Percentiles rank a stretch among this genome's conserved stretches.
These are phyloP conservation scores for Serilophus lunatus DNA, from an alignment of 2,113 vertebrate species.

Conservation along the genomic window DNA sequence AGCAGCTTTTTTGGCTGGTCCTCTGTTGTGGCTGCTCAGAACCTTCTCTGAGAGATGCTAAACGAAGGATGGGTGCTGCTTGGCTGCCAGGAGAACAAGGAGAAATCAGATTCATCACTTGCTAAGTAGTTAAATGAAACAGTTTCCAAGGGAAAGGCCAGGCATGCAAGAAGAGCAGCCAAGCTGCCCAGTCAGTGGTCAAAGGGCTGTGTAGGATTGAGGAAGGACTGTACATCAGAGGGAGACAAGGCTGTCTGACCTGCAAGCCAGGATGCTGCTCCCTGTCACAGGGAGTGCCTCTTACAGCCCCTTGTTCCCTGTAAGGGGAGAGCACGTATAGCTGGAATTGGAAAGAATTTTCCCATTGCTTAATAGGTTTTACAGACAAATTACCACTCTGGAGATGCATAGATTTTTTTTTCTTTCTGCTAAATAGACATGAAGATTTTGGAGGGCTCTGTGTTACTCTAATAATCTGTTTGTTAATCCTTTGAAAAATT, in stretches of 20 bases:
- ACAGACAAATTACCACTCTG: neutral
- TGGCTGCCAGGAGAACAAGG: neutral
- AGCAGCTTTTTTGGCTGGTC: neutral
- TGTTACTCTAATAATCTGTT: neutral
- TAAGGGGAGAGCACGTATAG: neutral
- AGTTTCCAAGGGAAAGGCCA: neutral
- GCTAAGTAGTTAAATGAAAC: neutral
- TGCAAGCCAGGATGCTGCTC: too few species aligned
- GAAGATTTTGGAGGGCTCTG: neutral
- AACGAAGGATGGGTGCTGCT: neutral
- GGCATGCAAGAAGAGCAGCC: neutral
- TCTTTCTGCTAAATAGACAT: neutral
- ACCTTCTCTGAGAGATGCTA: neutral
- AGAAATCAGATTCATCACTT: neutral
- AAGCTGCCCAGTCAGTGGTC: neutral
- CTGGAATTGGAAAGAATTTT: neutral
- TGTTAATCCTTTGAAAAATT: conserved; percentile 17
- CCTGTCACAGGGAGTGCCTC: neutral
- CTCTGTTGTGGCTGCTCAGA: neutral
- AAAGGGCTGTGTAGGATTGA: neutral
- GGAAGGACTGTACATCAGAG: accelerated
- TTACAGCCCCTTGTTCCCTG: neutral
- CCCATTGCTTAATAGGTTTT: neutral
- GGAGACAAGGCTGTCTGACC: neutral
- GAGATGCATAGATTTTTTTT: neutral